phyloP scores from a whole-genome alignment of 2,888 invertebrate genomes.

The Aleiodes leptofemur region DNA sequence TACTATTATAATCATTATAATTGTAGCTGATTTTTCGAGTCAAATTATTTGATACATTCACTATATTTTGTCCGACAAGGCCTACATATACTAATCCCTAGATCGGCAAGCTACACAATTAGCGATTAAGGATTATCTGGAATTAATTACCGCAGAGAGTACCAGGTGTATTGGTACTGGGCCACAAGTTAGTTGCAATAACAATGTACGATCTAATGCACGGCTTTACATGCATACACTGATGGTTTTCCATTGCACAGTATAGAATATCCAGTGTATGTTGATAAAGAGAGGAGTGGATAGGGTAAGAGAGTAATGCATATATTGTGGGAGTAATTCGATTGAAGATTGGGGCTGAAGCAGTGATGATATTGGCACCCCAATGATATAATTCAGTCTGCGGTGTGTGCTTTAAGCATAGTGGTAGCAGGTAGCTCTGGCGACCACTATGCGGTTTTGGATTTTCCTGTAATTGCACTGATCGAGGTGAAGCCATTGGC shows the following conservation, averaged over 20 bases:
- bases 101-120: constrained; percentile 61
- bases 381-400: constrained; percentile 43
- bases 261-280: constrained; percentile 9
- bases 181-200: constrained; percentile 40
- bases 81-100: constrained; percentile 41
- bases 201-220: constrained; percentile 43
- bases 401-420: constrained; percentile 43
- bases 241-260: constrained; percentile 3
- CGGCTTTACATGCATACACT: constrained; percentile 39
- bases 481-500: constrained; percentile 11
- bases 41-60: not conserved
- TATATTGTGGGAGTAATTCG: constrained; percentile 9
- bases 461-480: constrained; percentile 45
- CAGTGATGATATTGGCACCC: constrained; percentile 33
- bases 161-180: constrained; percentile 38
- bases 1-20: too few species aligned
- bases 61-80: constrained; percentile 27
- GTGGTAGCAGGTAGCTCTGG: constrained; percentile 21
- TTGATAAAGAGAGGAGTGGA: constrained; percentile 25
- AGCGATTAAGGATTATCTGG: constrained; percentile 71
- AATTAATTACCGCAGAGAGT: constrained; percentile 67
- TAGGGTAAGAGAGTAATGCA: constrained; percentile 8
- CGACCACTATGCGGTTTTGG: constrained; percentile 36
- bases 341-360: constrained; percentile 18
- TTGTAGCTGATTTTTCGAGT: not conserved